These are phyloP conservation scores for Lates japonicus DNA, from an alignment of 2,797 vertebrate genomes.

Conservation along the genomic window DNA sequence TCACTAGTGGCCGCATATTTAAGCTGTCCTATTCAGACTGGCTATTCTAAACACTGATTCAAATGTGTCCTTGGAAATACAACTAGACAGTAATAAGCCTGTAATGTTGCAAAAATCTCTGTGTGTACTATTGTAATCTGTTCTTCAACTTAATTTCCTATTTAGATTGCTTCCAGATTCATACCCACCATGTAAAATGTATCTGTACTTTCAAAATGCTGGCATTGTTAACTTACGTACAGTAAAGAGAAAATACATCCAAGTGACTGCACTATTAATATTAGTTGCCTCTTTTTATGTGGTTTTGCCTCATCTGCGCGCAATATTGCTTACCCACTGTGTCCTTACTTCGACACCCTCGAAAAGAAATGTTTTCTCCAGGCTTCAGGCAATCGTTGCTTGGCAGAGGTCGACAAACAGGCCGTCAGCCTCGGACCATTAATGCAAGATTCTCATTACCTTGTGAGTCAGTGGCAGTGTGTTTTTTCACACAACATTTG, in stretches of 20 bases:
- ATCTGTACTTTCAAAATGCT: neutral
- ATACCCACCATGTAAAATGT: neutral
- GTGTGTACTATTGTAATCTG: too few species aligned
- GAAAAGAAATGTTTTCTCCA: neutral
- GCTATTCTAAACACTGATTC: too few species aligned
- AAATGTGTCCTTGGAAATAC: too few species aligned
- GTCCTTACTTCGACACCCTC: neutral
- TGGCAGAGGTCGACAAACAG: conserved; percentile 41
- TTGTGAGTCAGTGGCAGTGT: conserved; percentile 23
- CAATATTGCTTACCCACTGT: neutral
- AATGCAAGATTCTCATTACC: neutral
- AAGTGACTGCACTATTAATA: too few species aligned
- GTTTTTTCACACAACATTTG: neutral
- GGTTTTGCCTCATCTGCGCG: neutral
- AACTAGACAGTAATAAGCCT: too few species aligned
- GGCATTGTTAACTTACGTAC: too few species aligned
- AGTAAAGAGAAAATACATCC: too few species aligned
- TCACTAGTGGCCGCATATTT: too few species aligned
- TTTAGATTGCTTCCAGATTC: neutral
- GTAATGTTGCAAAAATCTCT: too few species aligned
- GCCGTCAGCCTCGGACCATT: conserved; percentile 13
- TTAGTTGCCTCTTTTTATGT: neutral
- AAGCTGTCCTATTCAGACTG: too few species aligned
- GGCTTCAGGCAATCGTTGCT: conserved; percentile 25
- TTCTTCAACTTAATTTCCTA: neutral